These are phyloP conservation scores for Zaprionus taronus DNA, from an alignment of 1,140 invertebrate genomes.

Conservation along the genomic window DNA sequence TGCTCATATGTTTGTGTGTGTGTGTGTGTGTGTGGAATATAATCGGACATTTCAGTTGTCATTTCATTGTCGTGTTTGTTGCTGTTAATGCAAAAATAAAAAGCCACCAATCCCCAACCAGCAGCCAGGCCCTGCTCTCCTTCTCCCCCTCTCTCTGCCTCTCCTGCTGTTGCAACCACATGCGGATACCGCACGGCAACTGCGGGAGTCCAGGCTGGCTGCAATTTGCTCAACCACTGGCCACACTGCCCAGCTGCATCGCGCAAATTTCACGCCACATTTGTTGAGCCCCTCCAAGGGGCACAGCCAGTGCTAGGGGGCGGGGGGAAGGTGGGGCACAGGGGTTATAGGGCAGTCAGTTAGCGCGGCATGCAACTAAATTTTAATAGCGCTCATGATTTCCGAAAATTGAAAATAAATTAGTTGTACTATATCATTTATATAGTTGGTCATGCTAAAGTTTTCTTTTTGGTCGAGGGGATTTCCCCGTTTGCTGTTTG, in stretches of 20 bases:
- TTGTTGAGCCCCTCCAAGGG: conserved; percentile 14
- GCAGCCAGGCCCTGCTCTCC: background rate
- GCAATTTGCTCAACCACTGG: conserved; percentile 27
- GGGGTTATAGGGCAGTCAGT: conserved; percentile 15
- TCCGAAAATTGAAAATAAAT: conserved; percentile 82
- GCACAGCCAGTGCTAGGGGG: conserved; percentile 26
- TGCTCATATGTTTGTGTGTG: conserved; percentile 10
- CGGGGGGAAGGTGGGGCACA: background rate
- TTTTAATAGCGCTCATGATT: conserved; percentile 82
- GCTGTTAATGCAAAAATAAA: conserved; percentile 83
- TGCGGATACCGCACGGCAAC: conserved; percentile 41
- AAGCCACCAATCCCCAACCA: conserved; percentile 54
- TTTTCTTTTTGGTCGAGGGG: conserved; percentile 3
- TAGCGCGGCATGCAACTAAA: conserved; percentile 55
- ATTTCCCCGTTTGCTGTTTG: conserved; percentile 44
- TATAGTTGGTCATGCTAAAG: conserved; percentile 37
- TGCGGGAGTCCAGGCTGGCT: conserved; percentile 20
- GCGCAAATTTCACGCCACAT: conserved; percentile 67
- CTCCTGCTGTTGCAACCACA: conserved; percentile 29
- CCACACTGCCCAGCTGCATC: conserved; percentile 24
- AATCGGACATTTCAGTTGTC: conserved; percentile 83
- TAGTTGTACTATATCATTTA: conserved; percentile 77
- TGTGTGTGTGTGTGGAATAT: conserved; percentile 43
- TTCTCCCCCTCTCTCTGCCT: background rate
- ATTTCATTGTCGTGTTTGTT: conserved; percentile 83